phyloP scores from a whole-genome alignment of 2,797 vertebrate species.

The Calcarius lapponicus region DNA sequence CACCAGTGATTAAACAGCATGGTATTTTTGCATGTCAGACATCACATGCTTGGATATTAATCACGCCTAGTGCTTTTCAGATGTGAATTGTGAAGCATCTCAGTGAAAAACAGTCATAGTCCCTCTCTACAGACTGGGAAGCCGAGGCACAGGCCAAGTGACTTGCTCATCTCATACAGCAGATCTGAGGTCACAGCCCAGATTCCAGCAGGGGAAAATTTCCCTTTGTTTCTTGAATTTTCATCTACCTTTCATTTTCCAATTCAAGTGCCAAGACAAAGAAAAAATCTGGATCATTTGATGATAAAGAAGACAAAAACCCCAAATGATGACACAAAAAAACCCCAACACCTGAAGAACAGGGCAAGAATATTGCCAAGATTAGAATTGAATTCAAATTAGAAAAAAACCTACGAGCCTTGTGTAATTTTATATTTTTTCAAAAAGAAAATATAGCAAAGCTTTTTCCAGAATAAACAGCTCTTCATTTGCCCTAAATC shows the following conservation, averaged over 20 bases:
- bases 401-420: background rate
- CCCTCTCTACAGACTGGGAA: background rate
- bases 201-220: background rate
- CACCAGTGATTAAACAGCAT: constrained; percentile 51
- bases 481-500: background rate
- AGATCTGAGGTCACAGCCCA: background rate
- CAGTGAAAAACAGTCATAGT: background rate
- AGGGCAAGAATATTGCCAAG: background rate
- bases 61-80: background rate
- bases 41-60: constrained; percentile 39
- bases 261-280: background rate
- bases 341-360: background rate
- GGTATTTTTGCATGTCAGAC: constrained; percentile 41
- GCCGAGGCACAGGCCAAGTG: background rate
- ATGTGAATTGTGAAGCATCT: background rate
- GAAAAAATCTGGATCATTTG: background rate
- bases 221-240: background rate
- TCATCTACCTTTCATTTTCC: background rate
- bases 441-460: background rate
- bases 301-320: background rate
- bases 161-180: background rate
- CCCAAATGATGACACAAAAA: background rate
- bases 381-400: constrained; percentile 19
- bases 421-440: background rate
- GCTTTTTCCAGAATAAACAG: background rate